These are phyloP conservation scores for Drosophila parthenogenetica DNA, from an alignment of 2,888 invertebrate genomes.

Conservation along the genomic window DNA sequence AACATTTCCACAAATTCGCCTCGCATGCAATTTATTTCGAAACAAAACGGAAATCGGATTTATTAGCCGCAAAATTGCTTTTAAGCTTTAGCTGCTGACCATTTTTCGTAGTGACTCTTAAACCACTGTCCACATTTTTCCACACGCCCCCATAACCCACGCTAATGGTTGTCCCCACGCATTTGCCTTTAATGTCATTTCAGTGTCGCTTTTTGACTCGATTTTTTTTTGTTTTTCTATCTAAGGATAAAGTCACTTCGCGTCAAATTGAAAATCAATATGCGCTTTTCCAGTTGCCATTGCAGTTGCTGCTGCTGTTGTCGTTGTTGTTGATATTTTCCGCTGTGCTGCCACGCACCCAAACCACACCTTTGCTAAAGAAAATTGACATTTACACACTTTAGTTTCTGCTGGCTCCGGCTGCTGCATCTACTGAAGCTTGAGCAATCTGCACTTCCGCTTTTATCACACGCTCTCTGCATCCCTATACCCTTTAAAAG, in stretches of 20 bases:
- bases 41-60: conserved; percentile 83
- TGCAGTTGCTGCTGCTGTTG: conserved; percentile 25
- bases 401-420: conserved; percentile 41
- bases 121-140: conserved; percentile 29
- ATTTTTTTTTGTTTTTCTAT: conserved; percentile 33
- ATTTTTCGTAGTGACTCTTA: conserved; percentile 69
- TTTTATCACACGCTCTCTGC: conserved; percentile 45
- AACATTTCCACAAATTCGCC: conserved; percentile 18
- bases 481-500: not conserved
- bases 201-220: conserved; percentile 28
- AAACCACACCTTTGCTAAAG: conserved; percentile 27
- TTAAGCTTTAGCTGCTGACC: conserved; percentile 66
- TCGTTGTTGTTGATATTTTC: conserved; percentile 47
- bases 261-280: conserved; percentile 82
- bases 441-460: conserved; percentile 70
- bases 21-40: conserved; percentile 80
- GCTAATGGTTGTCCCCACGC: not conserved
- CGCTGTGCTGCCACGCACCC: conserved; percentile 20
- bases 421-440: conserved; percentile 37
- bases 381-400: conserved; percentile 78
- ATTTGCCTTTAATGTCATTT: conserved; percentile 40
- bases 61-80: conserved; percentile 84
- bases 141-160: not conserved
- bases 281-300: conserved; percentile 38
- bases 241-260: conserved; percentile 37